Percentiles rank a stretch among this genome's conserved stretches.
Conservation (phyloP, 2,113 vertebrate genomes). For the Etheostoma spectabile region DNA sequence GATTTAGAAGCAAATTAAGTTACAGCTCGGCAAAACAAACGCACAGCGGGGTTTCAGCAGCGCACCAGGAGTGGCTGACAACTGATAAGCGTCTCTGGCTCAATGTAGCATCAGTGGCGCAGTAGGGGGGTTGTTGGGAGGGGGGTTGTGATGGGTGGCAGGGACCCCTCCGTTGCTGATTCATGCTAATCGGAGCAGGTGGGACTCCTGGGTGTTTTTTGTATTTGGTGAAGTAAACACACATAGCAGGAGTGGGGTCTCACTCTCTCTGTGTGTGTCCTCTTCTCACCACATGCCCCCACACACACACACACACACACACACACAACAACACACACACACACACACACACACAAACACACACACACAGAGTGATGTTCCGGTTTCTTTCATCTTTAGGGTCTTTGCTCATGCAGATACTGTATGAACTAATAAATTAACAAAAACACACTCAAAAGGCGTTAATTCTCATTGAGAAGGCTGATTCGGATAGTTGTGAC, state of each 20-base stretch:
- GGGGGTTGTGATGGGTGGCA: constrained; percentile 32
- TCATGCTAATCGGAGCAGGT: constrained; percentile 73
- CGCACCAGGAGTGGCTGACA: constrained; percentile 47
- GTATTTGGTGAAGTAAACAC: constrained; percentile 61
- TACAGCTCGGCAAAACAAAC: constrained; percentile 57
- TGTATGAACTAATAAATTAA: constrained; percentile 49
- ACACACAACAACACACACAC: constrained; percentile 15
- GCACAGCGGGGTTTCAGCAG: constrained; percentile 37
- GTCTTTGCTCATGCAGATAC: constrained; percentile 20
- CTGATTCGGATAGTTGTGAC: constrained; percentile 23
- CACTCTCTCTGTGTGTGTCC: background rate
- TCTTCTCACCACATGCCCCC: background rate
- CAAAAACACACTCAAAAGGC: constrained; percentile 20
- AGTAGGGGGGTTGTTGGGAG: constrained; percentile 10
- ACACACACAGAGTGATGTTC: constrained; percentile 13
- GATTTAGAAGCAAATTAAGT: constrained; percentile 45
- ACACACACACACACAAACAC: constrained; percentile 4
- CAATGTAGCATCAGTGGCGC: constrained; percentile 40
- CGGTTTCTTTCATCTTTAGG: constrained; percentile 32
- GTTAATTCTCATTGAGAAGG: constrained; percentile 17
- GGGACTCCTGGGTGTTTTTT: constrained; percentile 57
- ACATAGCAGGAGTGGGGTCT: constrained; percentile 35
- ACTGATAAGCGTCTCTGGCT: constrained; percentile 65
- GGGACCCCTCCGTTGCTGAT: constrained; percentile 51
- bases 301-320: constrained; percentile 5